Conservation (phyloP, 2,888 invertebrate species). For the Rhogogaster chlorosoma region DNA sequence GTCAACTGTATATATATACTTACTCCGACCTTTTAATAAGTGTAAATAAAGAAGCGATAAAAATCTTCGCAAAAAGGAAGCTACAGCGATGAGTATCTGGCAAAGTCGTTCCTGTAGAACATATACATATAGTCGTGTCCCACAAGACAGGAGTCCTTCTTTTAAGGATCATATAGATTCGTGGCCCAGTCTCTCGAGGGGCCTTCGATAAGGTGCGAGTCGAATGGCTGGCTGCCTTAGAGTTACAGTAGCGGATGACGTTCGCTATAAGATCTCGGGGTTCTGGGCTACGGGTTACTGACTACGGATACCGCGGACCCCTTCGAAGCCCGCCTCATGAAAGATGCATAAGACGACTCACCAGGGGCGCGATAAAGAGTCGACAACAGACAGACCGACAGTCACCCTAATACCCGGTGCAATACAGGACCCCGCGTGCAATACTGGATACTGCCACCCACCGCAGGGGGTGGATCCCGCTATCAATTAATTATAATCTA, state of each 20-base stretch:
- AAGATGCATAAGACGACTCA: slow-evolving; percentile 78
- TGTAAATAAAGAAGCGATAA: background rate
- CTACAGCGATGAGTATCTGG: background rate
- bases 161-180: slow-evolving; percentile 8
- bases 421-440: slow-evolving; percentile 67
- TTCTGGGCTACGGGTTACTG: slow-evolving; percentile 52
- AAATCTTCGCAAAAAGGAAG: background rate
- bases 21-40: background rate
- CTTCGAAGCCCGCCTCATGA: slow-evolving; percentile 77
- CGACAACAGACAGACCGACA: slow-evolving; percentile 78
- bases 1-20: background rate
- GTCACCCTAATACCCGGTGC: slow-evolving; percentile 76
- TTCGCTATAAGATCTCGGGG: slow-evolving; percentile 28
- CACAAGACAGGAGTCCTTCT: slow-evolving; percentile 4
- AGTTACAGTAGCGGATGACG: slow-evolving; percentile 48
- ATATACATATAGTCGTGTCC: background rate
- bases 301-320: slow-evolving; percentile 72
- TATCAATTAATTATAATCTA: slow-evolving; percentile 78
- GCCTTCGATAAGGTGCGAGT: slow-evolving; percentile 45
- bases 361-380: slow-evolving; percentile 78
- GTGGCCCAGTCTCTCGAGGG: slow-evolving; percentile 45
- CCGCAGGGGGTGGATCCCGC: slow-evolving; percentile 71
- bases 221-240: slow-evolving; percentile 37
- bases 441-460: slow-evolving; percentile 66
- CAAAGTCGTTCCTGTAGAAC: background rate